Conservation (phyloP, 2,113 vertebrate species). For the Dipodomys ordii region DNA sequence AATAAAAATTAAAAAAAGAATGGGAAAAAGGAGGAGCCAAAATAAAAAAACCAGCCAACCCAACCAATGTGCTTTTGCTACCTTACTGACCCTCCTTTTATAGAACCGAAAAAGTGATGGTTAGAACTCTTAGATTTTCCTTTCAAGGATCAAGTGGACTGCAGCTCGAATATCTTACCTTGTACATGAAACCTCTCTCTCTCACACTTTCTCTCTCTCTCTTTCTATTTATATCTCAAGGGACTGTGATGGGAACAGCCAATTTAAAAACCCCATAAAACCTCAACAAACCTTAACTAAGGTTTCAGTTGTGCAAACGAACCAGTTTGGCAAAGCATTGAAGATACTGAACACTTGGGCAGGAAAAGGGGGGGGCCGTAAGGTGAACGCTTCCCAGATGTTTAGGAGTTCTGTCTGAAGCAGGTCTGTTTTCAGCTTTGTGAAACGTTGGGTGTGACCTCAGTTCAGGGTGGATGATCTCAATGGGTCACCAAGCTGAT, state of each 20-base stretch:
- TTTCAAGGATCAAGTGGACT: slow-evolving; percentile 92
- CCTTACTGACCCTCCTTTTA: slow-evolving; percentile 89
- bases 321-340: background rate
- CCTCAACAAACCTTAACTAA: slow-evolving; percentile 72
- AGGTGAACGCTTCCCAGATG: background rate
- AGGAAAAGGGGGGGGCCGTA: background rate
- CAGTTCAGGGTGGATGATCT: slow-evolving; percentile 44
- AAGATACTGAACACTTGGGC: background rate
- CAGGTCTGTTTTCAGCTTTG: background rate
- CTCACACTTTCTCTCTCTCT: slow-evolving; percentile 86
- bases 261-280: slow-evolving; percentile 72
- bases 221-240: slow-evolving; percentile 90
- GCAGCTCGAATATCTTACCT: slow-evolving; percentile 92
- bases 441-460: background rate
- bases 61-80: slow-evolving; percentile 46
- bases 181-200: slow-evolving; percentile 92
- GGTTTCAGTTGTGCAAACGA: slow-evolving; percentile 50
- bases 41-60: slow-evolving; percentile 69
- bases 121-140: slow-evolving; percentile 92
- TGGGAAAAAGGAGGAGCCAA: slow-evolving; percentile 78
- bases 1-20: slow-evolving; percentile 74
- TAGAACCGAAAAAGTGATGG: slow-evolving; percentile 92
- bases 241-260: slow-evolving; percentile 75
- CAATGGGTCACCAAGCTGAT: slow-evolving; percentile 35
- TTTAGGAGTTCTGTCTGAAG: background rate